phyloP scores from a whole-genome alignment of 37 sponge, comb jelly and placozoan genomes.

The Cladorhizidae sp. region DNA sequence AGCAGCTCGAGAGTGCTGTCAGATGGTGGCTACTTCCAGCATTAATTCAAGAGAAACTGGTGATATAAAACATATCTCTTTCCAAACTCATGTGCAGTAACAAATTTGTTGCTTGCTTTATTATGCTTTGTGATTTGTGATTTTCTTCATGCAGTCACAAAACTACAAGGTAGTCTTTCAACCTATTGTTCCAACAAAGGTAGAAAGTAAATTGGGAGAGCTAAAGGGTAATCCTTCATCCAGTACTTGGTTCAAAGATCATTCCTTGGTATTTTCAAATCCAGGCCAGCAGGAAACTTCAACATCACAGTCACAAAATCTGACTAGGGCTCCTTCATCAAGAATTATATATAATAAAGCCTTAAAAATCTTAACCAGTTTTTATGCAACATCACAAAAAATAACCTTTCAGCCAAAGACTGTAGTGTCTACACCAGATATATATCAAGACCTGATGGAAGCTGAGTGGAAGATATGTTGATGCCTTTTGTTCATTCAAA shows the following conservation, averaged over 20 bases:
- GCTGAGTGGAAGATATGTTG: conserved; percentile 42
- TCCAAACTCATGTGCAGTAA: conserved; percentile 15
- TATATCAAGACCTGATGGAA: conserved; percentile 2
- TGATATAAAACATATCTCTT: conserved; percentile 65
- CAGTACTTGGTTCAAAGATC: conserved; percentile 49
- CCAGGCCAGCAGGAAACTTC: conserved; percentile 5
- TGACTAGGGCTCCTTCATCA: too few relatives aligned
- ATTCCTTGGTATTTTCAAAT: conserved; percentile 24
- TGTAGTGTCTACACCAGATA: neutral
- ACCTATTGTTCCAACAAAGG: conserved; percentile 17
- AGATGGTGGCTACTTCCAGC: conserved; percentile 25
- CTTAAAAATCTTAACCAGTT: conserved; percentile 18
- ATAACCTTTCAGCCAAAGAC: neutral
- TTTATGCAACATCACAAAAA: conserved; percentile 17
- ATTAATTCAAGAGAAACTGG: conserved; percentile 35
- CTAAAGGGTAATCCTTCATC: conserved; percentile 14
- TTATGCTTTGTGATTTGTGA: conserved; percentile 42
- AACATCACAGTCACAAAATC: too few relatives aligned
- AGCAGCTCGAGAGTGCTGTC: conserved; percentile 29
- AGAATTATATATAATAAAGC: conserved; percentile 6
- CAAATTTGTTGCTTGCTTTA: conserved; percentile 41
- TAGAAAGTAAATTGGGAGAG: conserved; percentile 16
- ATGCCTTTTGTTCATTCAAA: conserved; percentile 6
- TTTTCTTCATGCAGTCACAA: conserved; percentile 22
- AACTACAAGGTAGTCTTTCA: conserved; percentile 25